Percentiles rank a stretch among this genome's conserved stretches.
Conservation (phyloP, 2,113 vertebrate species). For the Labeo catla region DNA sequence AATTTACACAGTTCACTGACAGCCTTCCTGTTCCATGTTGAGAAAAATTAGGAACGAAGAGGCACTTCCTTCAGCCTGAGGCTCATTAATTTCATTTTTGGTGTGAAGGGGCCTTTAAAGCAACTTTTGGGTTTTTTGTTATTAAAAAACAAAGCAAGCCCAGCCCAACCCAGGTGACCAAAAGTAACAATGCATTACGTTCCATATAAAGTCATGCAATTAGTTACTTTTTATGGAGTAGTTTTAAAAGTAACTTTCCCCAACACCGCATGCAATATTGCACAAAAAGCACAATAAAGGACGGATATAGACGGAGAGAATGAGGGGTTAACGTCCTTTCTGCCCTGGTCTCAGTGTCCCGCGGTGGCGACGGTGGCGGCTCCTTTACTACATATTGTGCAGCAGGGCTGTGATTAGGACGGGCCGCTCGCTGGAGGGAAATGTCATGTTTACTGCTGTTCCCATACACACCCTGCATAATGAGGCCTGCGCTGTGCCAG, state of each 20-base stretch:
- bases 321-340: conserved; percentile 45
- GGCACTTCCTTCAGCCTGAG: no score
- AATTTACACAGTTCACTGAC: no score
- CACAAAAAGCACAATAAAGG: background rate
- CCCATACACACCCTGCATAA: conserved; percentile 78
- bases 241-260: background rate
- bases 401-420: conserved; percentile 76
- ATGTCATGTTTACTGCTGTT: conserved; percentile 74
- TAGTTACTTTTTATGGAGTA: background rate
- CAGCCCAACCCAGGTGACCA: no score
- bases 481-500: conserved; percentile 55
- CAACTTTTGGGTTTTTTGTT: background rate
- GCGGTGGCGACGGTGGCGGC: conserved; percentile 61
- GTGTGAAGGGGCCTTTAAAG: background rate
- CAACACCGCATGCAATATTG: background rate
- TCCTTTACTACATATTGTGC: conserved; percentile 72
- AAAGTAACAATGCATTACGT: background rate
- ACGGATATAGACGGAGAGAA: background rate
- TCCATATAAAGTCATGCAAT: background rate
- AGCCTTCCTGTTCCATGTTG: no score
- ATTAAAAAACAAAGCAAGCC: background rate
- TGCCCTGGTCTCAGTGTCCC: conserved; percentile 29
- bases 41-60: no score
- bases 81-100: no score
- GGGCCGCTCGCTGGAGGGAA: conserved; percentile 68